These are phyloP conservation scores for Leptinotarsa defecta DNA, from an alignment of 1,140 invertebrate genomes.

Conservation along the genomic window DNA sequence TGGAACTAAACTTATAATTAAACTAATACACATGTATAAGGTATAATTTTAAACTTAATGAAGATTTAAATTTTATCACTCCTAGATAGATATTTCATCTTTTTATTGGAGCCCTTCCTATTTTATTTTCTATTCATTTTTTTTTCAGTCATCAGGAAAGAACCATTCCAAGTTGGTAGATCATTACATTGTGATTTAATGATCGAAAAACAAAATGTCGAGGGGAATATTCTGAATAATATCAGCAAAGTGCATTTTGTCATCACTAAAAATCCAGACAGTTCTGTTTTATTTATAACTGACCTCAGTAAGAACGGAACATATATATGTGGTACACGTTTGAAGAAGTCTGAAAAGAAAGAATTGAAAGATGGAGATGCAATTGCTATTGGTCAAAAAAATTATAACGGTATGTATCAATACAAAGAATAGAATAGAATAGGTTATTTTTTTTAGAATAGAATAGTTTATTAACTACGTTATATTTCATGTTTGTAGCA, in stretches of 20 bases:
- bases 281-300: constrained; percentile 39
- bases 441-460: no score
- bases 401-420: constrained; percentile 9
- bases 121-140: not conserved
- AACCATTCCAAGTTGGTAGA: constrained; percentile 59
- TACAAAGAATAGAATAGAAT: no score
- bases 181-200: constrained; percentile 56
- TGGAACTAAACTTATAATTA: no score
- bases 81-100: no score
- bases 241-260: constrained; percentile 62
- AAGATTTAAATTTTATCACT: no score
- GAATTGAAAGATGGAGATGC: constrained; percentile 45
- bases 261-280: constrained; percentile 52
- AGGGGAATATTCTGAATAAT: constrained; percentile 55
- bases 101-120: no score
- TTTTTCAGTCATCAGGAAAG: constrained; percentile 57
- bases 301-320: constrained; percentile 54
- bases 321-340: constrained; percentile 44
- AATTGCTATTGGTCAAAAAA: constrained; percentile 38
- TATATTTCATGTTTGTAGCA: no score
- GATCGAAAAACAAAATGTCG: constrained; percentile 54
- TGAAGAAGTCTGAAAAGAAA: constrained; percentile 41
- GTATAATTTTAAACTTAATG: no score
- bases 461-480: no score
- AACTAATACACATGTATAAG: no score